Conservation (phyloP, 2,888 invertebrate genomes). For the Andrena haemorrhoa region DNA sequence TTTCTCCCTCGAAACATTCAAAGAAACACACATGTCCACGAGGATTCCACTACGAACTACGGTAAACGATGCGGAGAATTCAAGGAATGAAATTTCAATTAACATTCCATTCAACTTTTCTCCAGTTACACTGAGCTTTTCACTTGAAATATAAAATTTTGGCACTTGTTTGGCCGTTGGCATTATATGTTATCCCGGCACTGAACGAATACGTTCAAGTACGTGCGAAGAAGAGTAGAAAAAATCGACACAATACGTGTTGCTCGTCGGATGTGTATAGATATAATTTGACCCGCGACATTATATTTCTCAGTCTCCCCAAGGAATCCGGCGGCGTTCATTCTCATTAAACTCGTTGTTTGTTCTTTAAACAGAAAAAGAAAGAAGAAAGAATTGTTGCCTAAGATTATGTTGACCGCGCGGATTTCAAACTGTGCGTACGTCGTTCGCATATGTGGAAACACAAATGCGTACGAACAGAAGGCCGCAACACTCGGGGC, state of each 20-base stretch:
- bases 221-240: neutral
- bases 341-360: neutral
- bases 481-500: conserved; percentile 14
- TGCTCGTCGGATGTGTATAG: neutral
- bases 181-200: neutral
- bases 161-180: conserved; percentile 45
- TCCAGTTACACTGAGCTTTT: neutral
- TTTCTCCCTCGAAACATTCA: conserved; percentile 29
- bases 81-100: conserved; percentile 25
- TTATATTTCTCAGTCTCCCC: neutral
- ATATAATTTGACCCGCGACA: too few relatives aligned
- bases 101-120: conserved; percentile 8
- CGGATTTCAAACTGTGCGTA: conserved; percentile 3
- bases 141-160: conserved; percentile 33
- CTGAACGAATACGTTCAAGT: neutral
- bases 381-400: too few relatives aligned
- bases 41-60: conserved; percentile 1
- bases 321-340: neutral
- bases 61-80: conserved; percentile 18
- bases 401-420: conserved; percentile 7
- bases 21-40: neutral
- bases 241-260: conserved; percentile 7
- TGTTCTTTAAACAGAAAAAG: neutral
- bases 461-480: neutral
- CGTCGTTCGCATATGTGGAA: neutral